These are phyloP conservation scores for Sciurus carolinensis DNA, from an alignment of 2,797 vertebrate species.

Conservation along the genomic window DNA sequence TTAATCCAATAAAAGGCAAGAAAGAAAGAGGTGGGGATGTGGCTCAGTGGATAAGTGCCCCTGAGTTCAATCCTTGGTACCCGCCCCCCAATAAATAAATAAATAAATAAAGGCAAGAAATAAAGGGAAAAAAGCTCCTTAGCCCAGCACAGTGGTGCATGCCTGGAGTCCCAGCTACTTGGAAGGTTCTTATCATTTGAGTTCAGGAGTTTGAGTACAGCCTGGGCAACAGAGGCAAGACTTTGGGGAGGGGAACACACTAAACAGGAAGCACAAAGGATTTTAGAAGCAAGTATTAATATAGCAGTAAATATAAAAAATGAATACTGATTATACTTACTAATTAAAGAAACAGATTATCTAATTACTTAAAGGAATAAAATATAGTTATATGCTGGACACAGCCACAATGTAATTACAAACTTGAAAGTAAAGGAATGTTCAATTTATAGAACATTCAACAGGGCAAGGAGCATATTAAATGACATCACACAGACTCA, in stretches of 20 bases:
- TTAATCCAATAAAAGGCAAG: not conserved
- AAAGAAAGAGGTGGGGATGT: not conserved
- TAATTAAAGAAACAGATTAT: not conserved
- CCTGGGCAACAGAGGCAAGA: too few species aligned
- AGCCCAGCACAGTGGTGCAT: too few species aligned
- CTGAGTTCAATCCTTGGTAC: too few species aligned
- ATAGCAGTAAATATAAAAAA: not conserved
- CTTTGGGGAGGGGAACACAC: too few species aligned
- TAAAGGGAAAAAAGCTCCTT: not conserved
- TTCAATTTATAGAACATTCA: not conserved
- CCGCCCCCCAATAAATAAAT: too few species aligned
- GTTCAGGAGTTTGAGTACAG: too few species aligned
- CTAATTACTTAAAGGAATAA: not conserved
- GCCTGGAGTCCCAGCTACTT: too few species aligned
- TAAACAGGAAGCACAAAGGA: not conserved
- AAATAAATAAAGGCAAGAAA: not conserved
- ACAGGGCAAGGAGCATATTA: not conserved
- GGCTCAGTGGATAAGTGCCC: too few species aligned
- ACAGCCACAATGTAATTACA: not conserved
- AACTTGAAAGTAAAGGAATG: not conserved
- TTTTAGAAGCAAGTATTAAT: not conserved
- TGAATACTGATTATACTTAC: not conserved
- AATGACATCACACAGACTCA: not conserved
- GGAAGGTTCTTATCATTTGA: too few species aligned
- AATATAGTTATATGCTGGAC: not conserved